Conservation (phyloP, 2,797 vertebrate genomes). For the Amblyopsis hoosieri region DNA sequence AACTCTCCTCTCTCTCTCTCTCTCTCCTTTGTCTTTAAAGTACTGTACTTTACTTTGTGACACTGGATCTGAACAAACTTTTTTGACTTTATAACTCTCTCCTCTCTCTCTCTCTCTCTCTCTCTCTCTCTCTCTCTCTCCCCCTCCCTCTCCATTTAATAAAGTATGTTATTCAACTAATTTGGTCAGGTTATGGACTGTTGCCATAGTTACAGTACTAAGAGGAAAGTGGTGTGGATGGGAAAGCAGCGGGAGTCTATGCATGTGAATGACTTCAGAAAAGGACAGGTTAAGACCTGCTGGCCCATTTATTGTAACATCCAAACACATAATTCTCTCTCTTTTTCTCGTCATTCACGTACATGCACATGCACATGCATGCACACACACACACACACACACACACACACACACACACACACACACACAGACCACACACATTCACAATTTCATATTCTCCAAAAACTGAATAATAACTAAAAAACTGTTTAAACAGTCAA, state of each 20-base stretch:
- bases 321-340: background rate
- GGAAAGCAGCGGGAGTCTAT: conserved; percentile 36
- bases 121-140: background rate
- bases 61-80: no score
- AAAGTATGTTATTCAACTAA: conserved; percentile 6
- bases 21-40: background rate
- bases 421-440: background rate
- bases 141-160: background rate
- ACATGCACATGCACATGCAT: background rate
- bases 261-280: conserved; percentile 40
- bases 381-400: background rate
- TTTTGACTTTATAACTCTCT: conserved; percentile 8
- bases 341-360: background rate
- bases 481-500: no score
- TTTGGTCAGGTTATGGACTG: conserved; percentile 36
- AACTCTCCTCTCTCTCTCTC: background rate
- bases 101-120: background rate
- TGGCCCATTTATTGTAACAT: background rate
- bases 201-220: conserved; percentile 65
- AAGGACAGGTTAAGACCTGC: conserved; percentile 52
- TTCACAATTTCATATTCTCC: background rate
- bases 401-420: conserved; percentile 7
- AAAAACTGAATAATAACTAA: no score
- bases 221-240: conserved; percentile 39
- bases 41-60: no score